Conservation (phyloP, 2,888 invertebrate species). For the Poecilus cupreus region DNA sequence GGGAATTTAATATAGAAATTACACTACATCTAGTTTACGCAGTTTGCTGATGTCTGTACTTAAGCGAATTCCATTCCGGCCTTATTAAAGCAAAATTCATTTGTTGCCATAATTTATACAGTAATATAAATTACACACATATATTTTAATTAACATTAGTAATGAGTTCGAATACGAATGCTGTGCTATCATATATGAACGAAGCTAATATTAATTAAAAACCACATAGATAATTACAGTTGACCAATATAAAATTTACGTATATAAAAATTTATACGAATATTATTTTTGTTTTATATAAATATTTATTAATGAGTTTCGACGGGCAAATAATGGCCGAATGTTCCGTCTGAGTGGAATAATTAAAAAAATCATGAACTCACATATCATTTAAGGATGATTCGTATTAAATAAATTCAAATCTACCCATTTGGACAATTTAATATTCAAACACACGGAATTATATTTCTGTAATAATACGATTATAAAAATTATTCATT, state of each 20-base stretch:
- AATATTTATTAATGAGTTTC: conserved; percentile 1
- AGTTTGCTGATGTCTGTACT: background rate
- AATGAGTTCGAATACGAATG: conserved; percentile 49
- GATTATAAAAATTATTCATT: background rate
- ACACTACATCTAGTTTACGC: background rate
- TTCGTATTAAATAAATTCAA: background rate
- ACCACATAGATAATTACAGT: conserved; percentile 54
- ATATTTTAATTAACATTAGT: conserved; percentile 57
- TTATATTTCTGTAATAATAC: conserved; percentile 1
- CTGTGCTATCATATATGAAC: conserved; percentile 41
- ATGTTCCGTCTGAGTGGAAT: background rate
- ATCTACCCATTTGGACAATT: background rate
- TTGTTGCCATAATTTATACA: conserved; percentile 50
- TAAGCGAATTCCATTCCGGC: background rate
- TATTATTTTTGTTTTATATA: background rate
- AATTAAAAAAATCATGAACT: conserved; percentile 5
- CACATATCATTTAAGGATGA: background rate
- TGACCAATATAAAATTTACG: conserved; percentile 48
- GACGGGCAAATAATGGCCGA: background rate
- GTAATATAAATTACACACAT: conserved; percentile 55
- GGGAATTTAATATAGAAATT: background rate
- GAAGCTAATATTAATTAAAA: conserved; percentile 56
- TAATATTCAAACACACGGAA: background rate
- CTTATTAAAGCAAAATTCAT: conserved; percentile 8
- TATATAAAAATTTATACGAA: conserved; percentile 5